Evolutionary conservation across 2,797 vertebrate species (phyloP).

Genomic region (Danio kyathit): DNA sequence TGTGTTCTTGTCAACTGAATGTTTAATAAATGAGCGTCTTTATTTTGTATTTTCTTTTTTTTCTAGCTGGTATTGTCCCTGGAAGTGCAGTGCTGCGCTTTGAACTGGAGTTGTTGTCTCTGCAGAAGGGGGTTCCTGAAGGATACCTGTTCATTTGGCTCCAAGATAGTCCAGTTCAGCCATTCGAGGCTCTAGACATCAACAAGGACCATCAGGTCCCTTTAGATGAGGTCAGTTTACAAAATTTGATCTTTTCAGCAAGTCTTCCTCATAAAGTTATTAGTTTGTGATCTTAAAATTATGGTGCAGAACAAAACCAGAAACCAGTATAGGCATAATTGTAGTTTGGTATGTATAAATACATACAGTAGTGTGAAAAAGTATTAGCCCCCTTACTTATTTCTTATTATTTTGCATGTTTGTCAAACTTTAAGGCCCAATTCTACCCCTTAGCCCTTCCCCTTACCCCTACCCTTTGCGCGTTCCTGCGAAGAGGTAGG

Average conservation of each 20-base stretch:
- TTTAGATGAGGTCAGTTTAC: slow-evolving; percentile 83
- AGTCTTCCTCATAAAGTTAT: no score
- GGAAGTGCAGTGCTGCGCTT: slow-evolving; percentile 92
- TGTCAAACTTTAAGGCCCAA: no score
- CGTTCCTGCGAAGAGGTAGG: no score
- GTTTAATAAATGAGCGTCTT: neutral
- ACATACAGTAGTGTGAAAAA: no score
- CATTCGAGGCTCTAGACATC: slow-evolving; percentile 87
- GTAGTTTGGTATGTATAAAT: neutral
- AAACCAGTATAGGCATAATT: neutral
- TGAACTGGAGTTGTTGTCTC: slow-evolving; percentile 87
- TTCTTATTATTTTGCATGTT: no score
- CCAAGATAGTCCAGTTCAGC: slow-evolving; percentile 77
- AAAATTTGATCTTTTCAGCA: no score
- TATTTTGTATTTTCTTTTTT: slow-evolving; percentile 10
- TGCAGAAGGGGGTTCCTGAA: slow-evolving; percentile 91
- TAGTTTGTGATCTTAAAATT: no score
- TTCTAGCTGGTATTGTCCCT: slow-evolving; percentile 83
- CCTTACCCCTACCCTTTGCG: no score
- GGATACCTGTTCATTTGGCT: slow-evolving; percentile 97
- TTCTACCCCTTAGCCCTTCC: no score
- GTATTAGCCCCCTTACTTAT: no score
- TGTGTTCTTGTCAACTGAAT: neutral
- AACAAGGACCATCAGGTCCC: slow-evolving; percentile 88
- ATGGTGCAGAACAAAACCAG: no score